These are phyloP conservation scores for Boleophthalmus pectinirostris DNA, from an alignment of 2,113 vertebrate genomes.

Conservation along the genomic window DNA sequence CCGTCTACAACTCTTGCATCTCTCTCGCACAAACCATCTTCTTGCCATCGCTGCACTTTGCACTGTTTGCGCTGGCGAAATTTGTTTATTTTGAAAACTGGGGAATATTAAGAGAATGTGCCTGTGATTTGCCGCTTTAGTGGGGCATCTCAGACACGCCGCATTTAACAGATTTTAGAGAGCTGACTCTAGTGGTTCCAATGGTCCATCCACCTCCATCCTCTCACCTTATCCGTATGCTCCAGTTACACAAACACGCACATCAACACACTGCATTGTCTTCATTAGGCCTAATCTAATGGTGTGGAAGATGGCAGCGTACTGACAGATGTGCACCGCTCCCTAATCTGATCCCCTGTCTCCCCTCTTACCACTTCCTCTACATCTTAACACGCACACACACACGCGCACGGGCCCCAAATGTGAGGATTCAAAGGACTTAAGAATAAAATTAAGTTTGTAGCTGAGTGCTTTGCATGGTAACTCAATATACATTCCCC, in stretches of 20 bases:
- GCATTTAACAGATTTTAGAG: constrained; percentile 64
- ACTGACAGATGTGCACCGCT: constrained; percentile 74
- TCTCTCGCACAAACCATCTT: constrained; percentile 21
- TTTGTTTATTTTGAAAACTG: constrained; percentile 45
- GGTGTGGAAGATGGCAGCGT: constrained; percentile 62
- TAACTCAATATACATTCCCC: constrained; percentile 66
- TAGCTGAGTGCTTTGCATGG: constrained; percentile 69
- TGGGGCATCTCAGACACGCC: constrained; percentile 45
- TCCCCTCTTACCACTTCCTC: constrained; percentile 66
- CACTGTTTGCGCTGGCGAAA: constrained; percentile 16
- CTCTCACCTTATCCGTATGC: constrained; percentile 18
- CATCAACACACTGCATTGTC: constrained; percentile 48
- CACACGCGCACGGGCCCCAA: constrained; percentile 19
- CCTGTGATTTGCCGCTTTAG: constrained; percentile 16
- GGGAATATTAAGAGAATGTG: constrained; percentile 17
- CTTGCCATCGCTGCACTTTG: constrained; percentile 45
- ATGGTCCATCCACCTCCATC: constrained; percentile 13
- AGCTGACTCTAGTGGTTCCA: constrained; percentile 54
- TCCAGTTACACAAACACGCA: constrained; percentile 59
- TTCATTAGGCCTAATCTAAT: constrained; percentile 76
- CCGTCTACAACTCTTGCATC: constrained; percentile 38
- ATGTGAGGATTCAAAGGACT: constrained; percentile 43
- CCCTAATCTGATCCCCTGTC: constrained; percentile 74
- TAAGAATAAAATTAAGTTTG: constrained; percentile 67
- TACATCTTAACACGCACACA: constrained; percentile 56